Conservation (phyloP, 2,888 invertebrate genomes). For the Rhagium mordax region DNA sequence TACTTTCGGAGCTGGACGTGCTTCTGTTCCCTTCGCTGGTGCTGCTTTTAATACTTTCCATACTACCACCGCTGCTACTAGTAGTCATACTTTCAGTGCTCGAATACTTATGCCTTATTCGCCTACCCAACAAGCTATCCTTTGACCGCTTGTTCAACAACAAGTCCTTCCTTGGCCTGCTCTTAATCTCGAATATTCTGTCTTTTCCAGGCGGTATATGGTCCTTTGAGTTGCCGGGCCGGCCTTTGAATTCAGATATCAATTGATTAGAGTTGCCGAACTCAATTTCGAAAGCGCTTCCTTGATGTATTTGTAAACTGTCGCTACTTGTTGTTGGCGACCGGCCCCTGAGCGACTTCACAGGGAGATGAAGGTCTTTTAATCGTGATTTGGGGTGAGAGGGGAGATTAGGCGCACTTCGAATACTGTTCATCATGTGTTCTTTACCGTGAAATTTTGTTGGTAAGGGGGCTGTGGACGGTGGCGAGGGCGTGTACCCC, state of each 20-base stretch:
- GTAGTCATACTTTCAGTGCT: constrained; percentile 92
- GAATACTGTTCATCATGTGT: constrained; percentile 82
- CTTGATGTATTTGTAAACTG: constrained; percentile 66
- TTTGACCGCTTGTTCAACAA: constrained; percentile 62
- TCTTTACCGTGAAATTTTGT: constrained; percentile 83
- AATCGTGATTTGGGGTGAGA: constrained; percentile 78
- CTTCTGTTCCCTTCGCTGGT: constrained; percentile 91
- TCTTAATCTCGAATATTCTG: constrained; percentile 77
- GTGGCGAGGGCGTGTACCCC: constrained; percentile 86
- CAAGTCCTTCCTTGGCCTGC: constrained; percentile 75
- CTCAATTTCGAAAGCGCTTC: constrained; percentile 65
- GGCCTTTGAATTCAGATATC: constrained; percentile 76
- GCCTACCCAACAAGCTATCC: constrained; percentile 70
- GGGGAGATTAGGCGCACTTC: constrained; percentile 86
- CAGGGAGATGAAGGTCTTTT: constrained; percentile 82
- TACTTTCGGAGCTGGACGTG: constrained; percentile 88
- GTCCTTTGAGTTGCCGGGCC: constrained; percentile 72
- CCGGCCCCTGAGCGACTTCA: constrained; percentile 78
- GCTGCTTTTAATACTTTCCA: constrained; percentile 90
- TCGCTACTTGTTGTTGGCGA: constrained; percentile 76
- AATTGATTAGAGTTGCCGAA: constrained; percentile 60
- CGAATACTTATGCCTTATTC: constrained; percentile 77
- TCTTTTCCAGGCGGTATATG: constrained; percentile 74
- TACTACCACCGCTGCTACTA: constrained; percentile 89
- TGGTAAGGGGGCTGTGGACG: constrained; percentile 87